These are phyloP conservation scores for Monopterus albus DNA, from an alignment of 2,113 vertebrate species.

Conservation along the genomic window DNA sequence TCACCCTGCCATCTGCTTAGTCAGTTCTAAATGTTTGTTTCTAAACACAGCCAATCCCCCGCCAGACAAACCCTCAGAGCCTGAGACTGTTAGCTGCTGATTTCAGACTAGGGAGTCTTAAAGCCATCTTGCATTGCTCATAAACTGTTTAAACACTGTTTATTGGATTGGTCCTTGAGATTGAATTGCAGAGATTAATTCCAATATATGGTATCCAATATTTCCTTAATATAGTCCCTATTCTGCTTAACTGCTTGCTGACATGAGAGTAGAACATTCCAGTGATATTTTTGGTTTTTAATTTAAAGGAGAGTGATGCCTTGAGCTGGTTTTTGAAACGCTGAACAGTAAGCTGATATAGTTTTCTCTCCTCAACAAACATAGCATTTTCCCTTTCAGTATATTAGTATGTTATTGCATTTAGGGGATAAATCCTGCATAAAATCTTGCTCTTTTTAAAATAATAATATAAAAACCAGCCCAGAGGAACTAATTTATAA, in stretches of 20 bases:
- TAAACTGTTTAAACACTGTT: slow-evolving; percentile 49
- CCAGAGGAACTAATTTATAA: slow-evolving; percentile 60
- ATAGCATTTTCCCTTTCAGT: slow-evolving; percentile 29
- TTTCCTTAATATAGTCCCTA: slow-evolving; percentile 46
- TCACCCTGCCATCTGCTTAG: slow-evolving; percentile 68
- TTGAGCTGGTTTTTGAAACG: slow-evolving; percentile 21
- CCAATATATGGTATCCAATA: slow-evolving; percentile 46
- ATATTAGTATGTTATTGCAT: slow-evolving; percentile 41
- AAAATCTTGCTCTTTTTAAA: slow-evolving; percentile 33
- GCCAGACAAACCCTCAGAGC: slow-evolving; percentile 13
- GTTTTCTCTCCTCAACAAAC: slow-evolving; percentile 28
- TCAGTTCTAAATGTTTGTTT: slow-evolving; percentile 56
- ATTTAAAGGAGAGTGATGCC: slow-evolving; percentile 45
- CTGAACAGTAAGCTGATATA: slow-evolving; percentile 32
- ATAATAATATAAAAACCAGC: slow-evolving; percentile 45
- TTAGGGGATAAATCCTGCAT: slow-evolving; percentile 41
- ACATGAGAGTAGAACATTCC: slow-evolving; percentile 30
- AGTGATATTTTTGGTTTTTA: slow-evolving; percentile 37
- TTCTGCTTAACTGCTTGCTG: slow-evolving; percentile 41
- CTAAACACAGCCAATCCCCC: slow-evolving; percentile 25
- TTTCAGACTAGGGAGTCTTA: slow-evolving; percentile 41
- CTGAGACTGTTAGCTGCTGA: slow-evolving; percentile 27
- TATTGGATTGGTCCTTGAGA: slow-evolving; percentile 44
- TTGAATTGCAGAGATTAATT: slow-evolving; percentile 63
- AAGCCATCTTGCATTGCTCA: slow-evolving; percentile 39